Conservation (phyloP, 2,888 invertebrate genomes). For the Netelia fuscicornis region DNA sequence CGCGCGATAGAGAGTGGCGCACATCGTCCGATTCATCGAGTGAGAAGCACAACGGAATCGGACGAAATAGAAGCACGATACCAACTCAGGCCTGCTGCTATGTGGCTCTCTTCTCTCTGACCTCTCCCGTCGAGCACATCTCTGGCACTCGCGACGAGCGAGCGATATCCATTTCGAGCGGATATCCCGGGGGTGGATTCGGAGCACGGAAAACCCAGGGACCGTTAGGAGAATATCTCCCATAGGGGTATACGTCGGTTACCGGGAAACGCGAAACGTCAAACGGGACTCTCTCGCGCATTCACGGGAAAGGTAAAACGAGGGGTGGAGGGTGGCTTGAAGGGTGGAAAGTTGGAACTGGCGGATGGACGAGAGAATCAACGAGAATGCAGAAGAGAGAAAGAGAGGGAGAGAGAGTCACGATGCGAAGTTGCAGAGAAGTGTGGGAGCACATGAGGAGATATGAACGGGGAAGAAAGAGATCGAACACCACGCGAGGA, state of each 20-base stretch:
- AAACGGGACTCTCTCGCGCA: slow-evolving; percentile 64
- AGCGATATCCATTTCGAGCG: slow-evolving; percentile 72
- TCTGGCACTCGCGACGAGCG: slow-evolving; percentile 31
- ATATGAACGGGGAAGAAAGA: slow-evolving; percentile 38
- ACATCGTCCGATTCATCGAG: neutral
- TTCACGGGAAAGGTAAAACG: slow-evolving; percentile 42
- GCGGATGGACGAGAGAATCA: neutral
- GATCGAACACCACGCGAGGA: neutral
- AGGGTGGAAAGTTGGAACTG: neutral
- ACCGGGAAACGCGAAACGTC: slow-evolving; percentile 73
- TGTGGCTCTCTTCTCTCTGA: neutral
- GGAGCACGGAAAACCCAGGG: slow-evolving; percentile 70
- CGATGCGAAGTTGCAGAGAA: slow-evolving; percentile 14
- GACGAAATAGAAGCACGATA: neutral
- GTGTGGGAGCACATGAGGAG: slow-evolving; percentile 41
- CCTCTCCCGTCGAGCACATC: slow-evolving; percentile 45
- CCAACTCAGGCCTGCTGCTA: neutral
- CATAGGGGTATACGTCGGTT: slow-evolving; percentile 71
- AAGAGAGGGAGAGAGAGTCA: slow-evolving; percentile 16
- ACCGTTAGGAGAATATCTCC: slow-evolving; percentile 67
- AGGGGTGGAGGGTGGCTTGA: neutral
- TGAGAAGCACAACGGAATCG: neutral
- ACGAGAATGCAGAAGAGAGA: neutral
- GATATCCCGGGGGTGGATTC: slow-evolving; percentile 71
- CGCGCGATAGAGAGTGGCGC: neutral